Evolutionary conservation across 2,113 vertebrate genomes (phyloP), one percentile per base, ranked within the genome.

Genomic region (Thamnophis sirtalis): DNA sequence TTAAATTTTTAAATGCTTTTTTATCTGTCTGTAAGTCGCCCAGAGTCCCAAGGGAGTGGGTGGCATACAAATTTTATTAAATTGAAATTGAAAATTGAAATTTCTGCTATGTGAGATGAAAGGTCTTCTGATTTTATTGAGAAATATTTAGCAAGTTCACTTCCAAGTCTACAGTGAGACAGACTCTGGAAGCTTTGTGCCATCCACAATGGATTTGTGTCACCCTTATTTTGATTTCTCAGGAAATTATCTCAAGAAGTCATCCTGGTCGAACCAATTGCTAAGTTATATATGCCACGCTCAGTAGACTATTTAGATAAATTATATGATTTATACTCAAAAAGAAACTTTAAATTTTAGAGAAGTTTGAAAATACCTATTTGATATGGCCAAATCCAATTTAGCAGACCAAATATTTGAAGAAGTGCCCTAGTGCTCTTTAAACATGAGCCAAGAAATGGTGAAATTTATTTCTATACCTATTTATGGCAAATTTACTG

Each of bases 281-380:
- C 60, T 87, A 87, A 53, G 24, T 17, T 87, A 53, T 28, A 33
- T 50, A 28, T 9, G 13, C 50, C 53, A 80, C 92, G 9, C 17
- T 89, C 58, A 60, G 58, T 86, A n/a, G 87, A 51, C 54, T 0
- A 13, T 63, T 55, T 48, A 9, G 84, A 91, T 92, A 90, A 68
- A 90, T 91, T n/a, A 60, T 89, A 26, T 94, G 68, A 90, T 92
- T 89, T 92, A 91, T 4, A 3, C 21, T 68, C 43, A 11, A 88
- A 68, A 92, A n/a, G 54, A 28, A 80, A 87, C 22, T 51, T 86
- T 60, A 60, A 91, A 91, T 87, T 63, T 50, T 63, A 63, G 11
- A 87, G 50, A 88, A 89, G 13, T 50, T 43, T 51, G 84, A 55
- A 49, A 91, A 88, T 26, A 91, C 21, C 7, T 50, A 15, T 84